Evolutionary conservation across 2,797 vertebrate genomes (phyloP), one percentile per base, ranked within the genome.

Genomic region (Phoxinus dragarum): DNA sequence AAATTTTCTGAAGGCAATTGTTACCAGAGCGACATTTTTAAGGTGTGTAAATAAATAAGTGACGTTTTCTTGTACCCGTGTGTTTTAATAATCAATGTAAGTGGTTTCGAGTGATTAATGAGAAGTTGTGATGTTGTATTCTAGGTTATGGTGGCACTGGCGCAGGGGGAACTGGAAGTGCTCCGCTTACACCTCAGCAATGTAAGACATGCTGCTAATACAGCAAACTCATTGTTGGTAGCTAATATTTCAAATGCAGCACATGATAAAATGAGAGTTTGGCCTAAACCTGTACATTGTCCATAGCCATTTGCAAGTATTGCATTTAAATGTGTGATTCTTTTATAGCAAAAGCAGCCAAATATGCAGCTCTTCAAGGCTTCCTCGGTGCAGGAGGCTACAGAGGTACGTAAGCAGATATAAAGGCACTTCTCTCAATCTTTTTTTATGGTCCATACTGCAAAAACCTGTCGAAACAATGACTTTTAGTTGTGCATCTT

Each of bases 351-450:
- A 94, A 93, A 83, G 93, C 94, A 89, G 95, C 95, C 90, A 95
- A 93, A 86, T 91, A 89, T 81, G 95, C 94, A 90, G 94, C 94
- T 77, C 91, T 96, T 91, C 94, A 94, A 87, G 93, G 91, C 69
- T 89, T 94, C 86, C 88, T 96, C 77, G 94, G 94, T 86, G 82
- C 88, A 56, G 91, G 93, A 2, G 93, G 92, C 86, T 94, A 94
- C 89, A 94, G 94, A 95, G 95, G 95, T 96, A 93, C n/a, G 31
- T 84, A 44, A 23, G 56, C 23, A 61, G 42, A 47, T 40, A 66
- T 74, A 23, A 72, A 38, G n/a, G 8, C 40, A 69, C 52, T 56
- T 49, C n/a, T 61, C 10, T 73, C 42, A 0, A 21, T 34, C 31
- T 79, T 56, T 79, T 21, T n/a, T 54, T 49, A 47, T 49, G 56